phyloP scores from a whole-genome alignment of 2,797 vertebrate genomes.

The Pseudochirops corinnae region DNA sequence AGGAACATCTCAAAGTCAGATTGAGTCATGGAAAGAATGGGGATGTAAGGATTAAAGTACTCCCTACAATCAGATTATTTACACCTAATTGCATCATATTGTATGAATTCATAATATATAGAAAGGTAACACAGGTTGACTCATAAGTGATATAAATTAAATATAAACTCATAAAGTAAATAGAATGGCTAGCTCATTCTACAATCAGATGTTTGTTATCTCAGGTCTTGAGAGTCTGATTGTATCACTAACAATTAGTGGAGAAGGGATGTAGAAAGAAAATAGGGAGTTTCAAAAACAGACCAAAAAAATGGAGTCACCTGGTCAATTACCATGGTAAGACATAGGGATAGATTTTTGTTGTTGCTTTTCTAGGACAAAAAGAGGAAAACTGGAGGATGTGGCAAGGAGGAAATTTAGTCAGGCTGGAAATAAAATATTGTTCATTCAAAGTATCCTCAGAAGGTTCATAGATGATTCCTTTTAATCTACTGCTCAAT shows the following conservation, averaged over 20 bases:
- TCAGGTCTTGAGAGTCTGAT: not conserved
- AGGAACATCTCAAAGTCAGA: constrained; percentile 29
- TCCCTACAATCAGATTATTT: not conserved
- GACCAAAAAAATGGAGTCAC: not conserved
- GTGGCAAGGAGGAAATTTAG: not conserved
- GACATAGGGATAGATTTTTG: not conserved
- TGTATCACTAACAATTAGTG: not conserved
- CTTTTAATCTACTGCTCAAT: not conserved
- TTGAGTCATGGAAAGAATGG: not conserved
- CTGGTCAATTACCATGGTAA: not conserved
- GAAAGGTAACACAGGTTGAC: not conserved
- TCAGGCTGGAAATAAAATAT: not conserved
- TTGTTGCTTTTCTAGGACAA: constrained; percentile 26
- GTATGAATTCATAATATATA: not conserved
- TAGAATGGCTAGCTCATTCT: not conserved
- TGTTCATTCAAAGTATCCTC: not conserved
- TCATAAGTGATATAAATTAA: not conserved
- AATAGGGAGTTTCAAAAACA: not conserved
- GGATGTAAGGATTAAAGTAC: not conserved
- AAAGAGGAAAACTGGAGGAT: constrained; percentile 25
- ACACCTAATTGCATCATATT: not conserved
- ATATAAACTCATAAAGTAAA: not conserved
- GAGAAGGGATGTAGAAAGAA: not conserved
- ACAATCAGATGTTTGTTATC: not conserved
- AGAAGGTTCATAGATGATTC: not conserved